A percentile compares a stretch with the other conserved stretches of the same genome.
Evolutionary conservation across 2,113 vertebrate species (phyloP).

Genomic region (Progne subis): DNA sequence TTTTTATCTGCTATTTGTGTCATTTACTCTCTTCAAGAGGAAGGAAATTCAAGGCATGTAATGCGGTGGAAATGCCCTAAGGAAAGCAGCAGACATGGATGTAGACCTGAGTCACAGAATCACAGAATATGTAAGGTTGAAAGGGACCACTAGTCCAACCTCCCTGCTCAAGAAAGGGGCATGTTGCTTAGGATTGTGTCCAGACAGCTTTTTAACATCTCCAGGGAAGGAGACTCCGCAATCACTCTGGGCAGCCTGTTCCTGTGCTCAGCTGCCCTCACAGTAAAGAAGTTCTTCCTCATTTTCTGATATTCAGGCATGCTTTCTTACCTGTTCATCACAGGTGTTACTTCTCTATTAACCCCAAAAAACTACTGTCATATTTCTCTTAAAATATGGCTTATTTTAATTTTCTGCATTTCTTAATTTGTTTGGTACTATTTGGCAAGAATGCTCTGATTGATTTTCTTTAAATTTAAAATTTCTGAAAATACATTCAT

Average conservation of each 20-base stretch:
- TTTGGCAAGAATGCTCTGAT: background rate
- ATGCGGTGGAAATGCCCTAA: background rate
- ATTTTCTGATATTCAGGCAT: background rate
- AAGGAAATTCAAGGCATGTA: background rate
- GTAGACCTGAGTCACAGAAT: background rate
- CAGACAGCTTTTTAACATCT: background rate
- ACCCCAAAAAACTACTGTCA: fast-evolving
- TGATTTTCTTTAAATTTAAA: background rate
- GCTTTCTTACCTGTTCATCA: background rate
- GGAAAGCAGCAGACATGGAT: background rate
- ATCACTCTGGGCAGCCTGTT: background rate
- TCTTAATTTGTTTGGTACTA: background rate
- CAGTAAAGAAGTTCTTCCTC: background rate
- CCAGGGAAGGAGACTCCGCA: background rate
- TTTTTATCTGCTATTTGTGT: background rate
- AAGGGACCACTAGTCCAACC: background rate
- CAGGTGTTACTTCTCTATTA: background rate
- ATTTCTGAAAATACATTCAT: background rate
- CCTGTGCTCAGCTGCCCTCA: fast-evolving
- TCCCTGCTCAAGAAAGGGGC: background rate
- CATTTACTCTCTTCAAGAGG: background rate
- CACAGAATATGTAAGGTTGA: background rate
- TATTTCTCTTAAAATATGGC: background rate
- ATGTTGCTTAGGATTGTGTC: background rate
- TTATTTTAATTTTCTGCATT: background rate